Evolutionary conservation across 2,797 vertebrate genomes (phyloP).

Genomic region (Takifugu ocellatus): DNA sequence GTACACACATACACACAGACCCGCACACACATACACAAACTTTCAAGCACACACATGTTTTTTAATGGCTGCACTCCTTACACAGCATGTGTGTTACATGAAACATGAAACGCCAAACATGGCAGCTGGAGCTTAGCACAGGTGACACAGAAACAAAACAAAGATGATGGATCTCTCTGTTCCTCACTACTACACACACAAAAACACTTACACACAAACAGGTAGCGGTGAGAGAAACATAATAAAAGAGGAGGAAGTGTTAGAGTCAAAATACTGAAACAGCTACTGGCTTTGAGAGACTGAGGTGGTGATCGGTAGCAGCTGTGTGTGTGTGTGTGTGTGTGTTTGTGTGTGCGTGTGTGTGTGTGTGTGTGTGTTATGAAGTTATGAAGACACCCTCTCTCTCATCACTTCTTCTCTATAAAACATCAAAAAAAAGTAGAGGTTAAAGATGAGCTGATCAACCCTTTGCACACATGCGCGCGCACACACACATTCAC

Average conservation of each 20-base stretch:
- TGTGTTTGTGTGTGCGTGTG: conserved; percentile 24
- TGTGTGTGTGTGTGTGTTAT: conserved; percentile 37
- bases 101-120: conserved; percentile 71
- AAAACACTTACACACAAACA: conserved; percentile 16
- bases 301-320: conserved; percentile 75
- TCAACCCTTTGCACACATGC: conserved; percentile 32
- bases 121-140: conserved; percentile 78
- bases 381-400: conserved; percentile 44
- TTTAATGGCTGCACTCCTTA: conserved; percentile 43
- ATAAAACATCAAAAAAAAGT: conserved; percentile 72
- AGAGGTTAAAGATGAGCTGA: conserved; percentile 69
- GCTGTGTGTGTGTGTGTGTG: conserved; percentile 62
- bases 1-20: conserved; percentile 41
- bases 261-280: conserved; percentile 75
- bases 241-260: conserved; percentile 75
- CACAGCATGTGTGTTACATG: conserved; percentile 54
- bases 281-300: conserved; percentile 69
- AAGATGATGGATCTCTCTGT: conserved; percentile 69
- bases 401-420: conserved; percentile 56
- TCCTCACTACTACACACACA: conserved; percentile 6
- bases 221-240: conserved; percentile 50
- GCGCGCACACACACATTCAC: conserved; percentile 25
- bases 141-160: conserved; percentile 76
- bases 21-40: conserved; percentile 53
- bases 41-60: conserved; percentile 18